A percentile compares a stretch with the other conserved stretches of the same genome.
Conservation (phyloP, 2,888 invertebrate species). For the Dilophus febrilis region DNA sequence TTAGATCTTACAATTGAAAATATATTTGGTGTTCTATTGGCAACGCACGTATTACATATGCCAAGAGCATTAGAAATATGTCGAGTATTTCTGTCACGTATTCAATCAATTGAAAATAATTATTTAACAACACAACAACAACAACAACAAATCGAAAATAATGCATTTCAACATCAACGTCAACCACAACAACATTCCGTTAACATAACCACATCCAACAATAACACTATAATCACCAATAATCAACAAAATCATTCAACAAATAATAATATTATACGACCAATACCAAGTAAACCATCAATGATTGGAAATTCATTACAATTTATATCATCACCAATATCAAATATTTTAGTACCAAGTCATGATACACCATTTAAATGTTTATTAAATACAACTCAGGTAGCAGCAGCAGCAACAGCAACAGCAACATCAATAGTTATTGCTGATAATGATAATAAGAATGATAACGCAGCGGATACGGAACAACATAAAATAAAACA, state of each 20-base stretch:
- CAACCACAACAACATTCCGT: constrained; percentile 4
- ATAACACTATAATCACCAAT: background rate
- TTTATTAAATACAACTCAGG: constrained; percentile 3
- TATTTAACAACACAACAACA: too few relatives aligned
- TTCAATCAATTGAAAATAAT: constrained; percentile 21
- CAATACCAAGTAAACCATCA: constrained; percentile 34
- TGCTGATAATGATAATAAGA: too few relatives aligned
- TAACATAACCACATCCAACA: too few relatives aligned
- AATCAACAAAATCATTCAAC: background rate
- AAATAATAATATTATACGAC: constrained; percentile 32
- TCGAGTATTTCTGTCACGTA: constrained; percentile 41
- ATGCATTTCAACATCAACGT: constrained; percentile 10
- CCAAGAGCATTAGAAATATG: constrained; percentile 53
- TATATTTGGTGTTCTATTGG: constrained; percentile 52
- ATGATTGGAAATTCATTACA: constrained; percentile 19
- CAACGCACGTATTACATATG: constrained; percentile 57
- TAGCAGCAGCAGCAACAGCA: background rate
- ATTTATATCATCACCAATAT: constrained; percentile 22
- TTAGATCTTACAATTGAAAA: constrained; percentile 50
- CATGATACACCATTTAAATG: constrained; percentile 16
- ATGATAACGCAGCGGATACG: too few relatives aligned
- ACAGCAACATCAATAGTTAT: background rate
- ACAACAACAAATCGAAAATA: constrained; percentile 19
- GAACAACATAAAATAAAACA: too few relatives aligned
- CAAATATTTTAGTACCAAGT: constrained; percentile 15